Conservation (phyloP, 2,888 invertebrate genomes). For the Tanypteryx hageni region DNA sequence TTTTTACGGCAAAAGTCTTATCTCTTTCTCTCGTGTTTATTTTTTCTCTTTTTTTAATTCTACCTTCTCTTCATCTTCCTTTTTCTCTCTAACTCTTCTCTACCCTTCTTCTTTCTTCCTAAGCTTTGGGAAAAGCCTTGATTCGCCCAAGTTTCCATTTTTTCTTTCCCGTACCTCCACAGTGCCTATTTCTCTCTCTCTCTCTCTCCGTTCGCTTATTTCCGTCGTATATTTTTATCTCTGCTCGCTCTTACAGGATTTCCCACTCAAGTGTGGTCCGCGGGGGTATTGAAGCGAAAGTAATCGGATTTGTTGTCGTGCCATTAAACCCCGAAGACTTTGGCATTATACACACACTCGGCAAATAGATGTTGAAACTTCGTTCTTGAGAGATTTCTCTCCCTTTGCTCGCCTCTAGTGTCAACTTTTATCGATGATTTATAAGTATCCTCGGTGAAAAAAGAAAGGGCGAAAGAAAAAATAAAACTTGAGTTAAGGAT, state of each 20-base stretch:
- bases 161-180: background rate
- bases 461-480: too few species aligned
- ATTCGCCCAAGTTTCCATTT: too few species aligned
- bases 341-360: background rate
- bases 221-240: background rate
- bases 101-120: too few species aligned
- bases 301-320: slow-evolving; percentile 17
- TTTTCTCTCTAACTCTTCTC: background rate
- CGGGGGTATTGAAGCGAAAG: background rate
- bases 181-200: background rate
- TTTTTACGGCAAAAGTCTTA: too few species aligned
- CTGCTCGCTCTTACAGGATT: background rate
- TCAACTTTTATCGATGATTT: slow-evolving; percentile 24
- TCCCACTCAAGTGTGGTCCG: background rate
- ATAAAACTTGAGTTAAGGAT: too few species aligned
- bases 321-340: background rate
- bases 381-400: background rate
- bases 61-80: background rate
- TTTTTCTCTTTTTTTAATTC: background rate
- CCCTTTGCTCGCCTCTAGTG: background rate
- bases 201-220: background rate
- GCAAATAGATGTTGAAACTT: background rate
- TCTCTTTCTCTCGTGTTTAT: too few species aligned
- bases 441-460: background rate
- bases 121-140: too few species aligned